phyloP scores from a whole-genome alignment of 2,113 vertebrate species.

The Gambusia holbrooki region DNA sequence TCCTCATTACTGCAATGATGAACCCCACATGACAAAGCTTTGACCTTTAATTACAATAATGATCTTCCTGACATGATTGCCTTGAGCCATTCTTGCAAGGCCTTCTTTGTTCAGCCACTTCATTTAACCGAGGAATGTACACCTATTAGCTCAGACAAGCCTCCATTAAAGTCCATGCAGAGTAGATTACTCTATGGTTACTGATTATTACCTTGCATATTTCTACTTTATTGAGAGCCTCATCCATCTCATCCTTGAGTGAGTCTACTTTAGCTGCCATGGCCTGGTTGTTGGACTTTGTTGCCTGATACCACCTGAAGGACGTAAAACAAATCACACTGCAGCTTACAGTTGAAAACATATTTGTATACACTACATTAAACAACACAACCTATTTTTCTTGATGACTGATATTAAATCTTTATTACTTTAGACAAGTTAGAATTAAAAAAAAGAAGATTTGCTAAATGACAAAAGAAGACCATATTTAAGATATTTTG shows the following conservation, averaged over 20 bases:
- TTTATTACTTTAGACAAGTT: no score
- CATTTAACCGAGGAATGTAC: constrained; percentile 36
- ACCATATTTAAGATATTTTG: no score
- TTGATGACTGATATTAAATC: no score
- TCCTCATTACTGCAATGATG: constrained; percentile 23
- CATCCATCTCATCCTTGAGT: constrained; percentile 97
- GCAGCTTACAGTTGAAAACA: not conserved
- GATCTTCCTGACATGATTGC: not conserved
- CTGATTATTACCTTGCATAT: constrained; percentile 78
- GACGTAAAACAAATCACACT: not conserved
- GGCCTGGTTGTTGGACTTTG: constrained; percentile 90
- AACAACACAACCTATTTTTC: not conserved
- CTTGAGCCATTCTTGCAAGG: constrained; percentile 31
- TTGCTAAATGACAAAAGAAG: no score
- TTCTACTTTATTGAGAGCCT: constrained; percentile 97
- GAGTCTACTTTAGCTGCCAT: constrained; percentile 92
- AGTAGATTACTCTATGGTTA: not conserved
- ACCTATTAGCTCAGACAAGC: not conserved
- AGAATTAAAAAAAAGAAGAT: no score
- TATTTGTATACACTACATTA: not conserved
- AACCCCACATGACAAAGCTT: constrained; percentile 39
- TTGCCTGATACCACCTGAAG: constrained; percentile 88
- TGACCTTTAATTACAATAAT: constrained; percentile 40
- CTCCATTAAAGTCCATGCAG: not conserved
- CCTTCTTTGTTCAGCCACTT: constrained; percentile 43